Percentiles rank a stretch among this genome's conserved stretches.
phyloP scores from a whole-genome alignment of 2,797 vertebrate species.

The Antennarius maculatus region DNA sequence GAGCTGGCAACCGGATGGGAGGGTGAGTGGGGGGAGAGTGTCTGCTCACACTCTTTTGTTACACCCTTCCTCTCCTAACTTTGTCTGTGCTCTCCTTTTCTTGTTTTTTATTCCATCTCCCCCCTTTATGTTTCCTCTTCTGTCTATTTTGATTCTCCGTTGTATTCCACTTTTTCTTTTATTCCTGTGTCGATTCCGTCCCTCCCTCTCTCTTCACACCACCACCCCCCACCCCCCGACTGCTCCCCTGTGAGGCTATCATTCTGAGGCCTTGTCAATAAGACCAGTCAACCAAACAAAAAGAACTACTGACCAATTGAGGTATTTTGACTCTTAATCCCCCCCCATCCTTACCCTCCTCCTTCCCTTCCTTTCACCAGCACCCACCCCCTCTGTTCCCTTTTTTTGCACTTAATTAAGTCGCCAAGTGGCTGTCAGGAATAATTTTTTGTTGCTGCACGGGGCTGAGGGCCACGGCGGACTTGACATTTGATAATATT shows the following conservation, averaged over 20 bases:
- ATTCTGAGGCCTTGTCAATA: slow-evolving; percentile 93
- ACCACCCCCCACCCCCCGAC: slow-evolving; percentile 45
- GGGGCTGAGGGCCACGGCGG: slow-evolving; percentile 77
- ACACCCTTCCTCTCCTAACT: slow-evolving; percentile 11
- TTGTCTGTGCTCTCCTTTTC: not conserved
- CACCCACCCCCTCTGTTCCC: slow-evolving; percentile 61
- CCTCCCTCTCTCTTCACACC: not conserved
- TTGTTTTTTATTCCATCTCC: not conserved
- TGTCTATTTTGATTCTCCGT: not conserved
- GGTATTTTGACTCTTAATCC: slow-evolving; percentile 85
- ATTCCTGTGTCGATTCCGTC: not conserved
- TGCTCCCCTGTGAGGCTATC: slow-evolving; percentile 87
- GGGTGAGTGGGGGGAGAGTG: slow-evolving; percentile 20
- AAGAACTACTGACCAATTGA: slow-evolving; percentile 86
- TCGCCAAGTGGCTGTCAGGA: slow-evolving; percentile 98
- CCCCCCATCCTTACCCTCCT: slow-evolving; percentile 23
- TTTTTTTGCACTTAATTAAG: slow-evolving; percentile 98
- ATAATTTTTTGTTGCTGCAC: slow-evolving; percentile 92
- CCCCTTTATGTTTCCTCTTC: too few species aligned
- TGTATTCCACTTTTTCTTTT: slow-evolving; percentile 3
- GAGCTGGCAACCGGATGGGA: slow-evolving; percentile 31
- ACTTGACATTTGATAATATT: slow-evolving; percentile 99
- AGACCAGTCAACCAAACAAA: slow-evolving; percentile 89
- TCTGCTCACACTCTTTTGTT: not conserved
- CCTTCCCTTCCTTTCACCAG: slow-evolving; percentile 23